A percentile compares a stretch with the other conserved stretches of the same genome.
phyloP scores from a whole-genome alignment of 2,113 vertebrate genomes.

The Lasiurus borealis region DNA sequence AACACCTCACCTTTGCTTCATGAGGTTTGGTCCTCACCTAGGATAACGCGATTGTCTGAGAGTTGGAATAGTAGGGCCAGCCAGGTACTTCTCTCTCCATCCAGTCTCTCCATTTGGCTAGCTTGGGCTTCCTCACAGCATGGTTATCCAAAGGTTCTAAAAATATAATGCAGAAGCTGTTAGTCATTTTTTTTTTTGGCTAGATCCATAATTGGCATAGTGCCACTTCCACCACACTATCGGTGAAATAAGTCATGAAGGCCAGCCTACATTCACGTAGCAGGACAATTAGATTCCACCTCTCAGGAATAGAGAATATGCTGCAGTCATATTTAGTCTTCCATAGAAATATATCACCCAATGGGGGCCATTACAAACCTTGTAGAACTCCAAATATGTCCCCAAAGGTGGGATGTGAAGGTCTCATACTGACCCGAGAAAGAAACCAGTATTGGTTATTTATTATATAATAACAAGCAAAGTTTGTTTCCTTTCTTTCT shows the following conservation, averaged over 20 bases:
- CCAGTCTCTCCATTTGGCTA: neutral
- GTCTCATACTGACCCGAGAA: neutral
- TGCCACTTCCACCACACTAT: neutral
- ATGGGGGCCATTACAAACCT: neutral
- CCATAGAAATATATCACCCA: neutral
- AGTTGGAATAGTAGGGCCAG: neutral
- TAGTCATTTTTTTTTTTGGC: neutral
- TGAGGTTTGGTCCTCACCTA: neutral
- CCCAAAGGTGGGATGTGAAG: neutral
- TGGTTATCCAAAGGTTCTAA: neutral
- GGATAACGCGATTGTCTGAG: neutral
- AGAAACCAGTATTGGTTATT: neutral
- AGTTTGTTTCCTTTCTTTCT: neutral
- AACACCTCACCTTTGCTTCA: neutral
- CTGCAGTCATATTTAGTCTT: neutral
- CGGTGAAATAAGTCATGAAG: neutral
- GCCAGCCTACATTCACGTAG: neutral
- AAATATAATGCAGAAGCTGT: neutral
- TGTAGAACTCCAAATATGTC: neutral
- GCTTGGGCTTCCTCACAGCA: constrained; percentile 42
- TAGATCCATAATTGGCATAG: neutral
- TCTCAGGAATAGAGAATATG: constrained; percentile 27
- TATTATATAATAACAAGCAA: constrained; percentile 1
- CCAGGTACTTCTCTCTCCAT: neutral
- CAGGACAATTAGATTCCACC: neutral